Evolutionary conservation across 2,888 invertebrate genomes (phyloP).

Genomic region (Ramazzottius varieornatus): DNA sequence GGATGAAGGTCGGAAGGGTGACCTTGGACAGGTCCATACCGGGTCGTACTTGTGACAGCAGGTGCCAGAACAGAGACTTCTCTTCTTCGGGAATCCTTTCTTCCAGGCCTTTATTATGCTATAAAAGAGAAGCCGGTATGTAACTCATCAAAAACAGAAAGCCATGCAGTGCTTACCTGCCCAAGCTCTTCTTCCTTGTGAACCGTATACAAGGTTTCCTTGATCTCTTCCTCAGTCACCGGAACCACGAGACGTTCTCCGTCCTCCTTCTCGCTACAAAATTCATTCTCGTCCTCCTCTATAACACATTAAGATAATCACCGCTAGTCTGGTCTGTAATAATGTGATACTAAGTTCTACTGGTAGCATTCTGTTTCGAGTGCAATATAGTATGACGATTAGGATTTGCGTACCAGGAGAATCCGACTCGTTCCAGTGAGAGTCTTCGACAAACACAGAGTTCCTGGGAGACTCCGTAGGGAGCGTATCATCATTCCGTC

Average conservation of each 20-base stretch:
- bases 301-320: not conserved
- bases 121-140: not conserved
- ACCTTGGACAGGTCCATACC: constrained; percentile 87
- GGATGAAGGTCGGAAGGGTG: constrained; percentile 69
- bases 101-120: not conserved
- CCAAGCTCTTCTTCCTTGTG: not conserved
- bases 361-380: too few relatives aligned
- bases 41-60: constrained; percentile 36
- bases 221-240: not conserved
- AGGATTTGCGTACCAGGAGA: not conserved
- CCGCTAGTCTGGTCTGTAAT: not conserved
- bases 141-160: not conserved
- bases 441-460: not conserved
- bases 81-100: not conserved
- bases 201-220: not conserved
- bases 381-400: too few relatives aligned
- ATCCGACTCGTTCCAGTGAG: not conserved
- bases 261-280: not conserved
- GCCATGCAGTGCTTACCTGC: not conserved
- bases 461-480: not conserved
- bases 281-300: not conserved
- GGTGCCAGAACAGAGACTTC: not conserved
- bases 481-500: not conserved
- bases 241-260: not conserved
- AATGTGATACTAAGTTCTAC: too few relatives aligned